Base-by-base conservation (phyloP, 2,113 vertebrate species). In the Podarcis muralis region DNA sequence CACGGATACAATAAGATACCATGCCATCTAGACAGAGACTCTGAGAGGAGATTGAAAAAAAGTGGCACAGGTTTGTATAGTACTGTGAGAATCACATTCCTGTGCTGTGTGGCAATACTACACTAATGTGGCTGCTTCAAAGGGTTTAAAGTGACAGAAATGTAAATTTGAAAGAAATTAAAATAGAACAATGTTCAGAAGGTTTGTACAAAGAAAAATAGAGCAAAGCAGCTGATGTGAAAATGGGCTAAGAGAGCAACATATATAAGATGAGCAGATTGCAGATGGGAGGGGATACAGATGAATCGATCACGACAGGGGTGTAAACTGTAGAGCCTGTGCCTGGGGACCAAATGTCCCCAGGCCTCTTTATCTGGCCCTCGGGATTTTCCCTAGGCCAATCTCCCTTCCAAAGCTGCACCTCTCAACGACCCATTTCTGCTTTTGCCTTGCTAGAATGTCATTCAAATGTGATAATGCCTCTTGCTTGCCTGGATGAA, bases 11-110 rank as follows among this genome's bases (percentile, higher is more conserved):
- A 92, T 91, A 87, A 37, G 85, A 90, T 75, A 84, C 89, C 68
- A 57, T 86, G 86, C 91, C 92, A 94, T 93, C 93, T 94, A 90
- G 86, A 91, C 84, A 23, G 6, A 43, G 32, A 80, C 22, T 91
- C 89, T 87, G 83, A 90, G 75, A 82, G 40, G 83, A 62, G 4
- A 35, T 20, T 75, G 32, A 7, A 69, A 90, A 90, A 88, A 59
- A 80, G 35, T 89, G 85, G 66, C 74, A 53, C 72, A 57, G 83
- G 79, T 88, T 65, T 53, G 30, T 35, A 13, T 12, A 1, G 48
- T 5, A 20, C 18, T 0, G 0, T 57, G 84, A 86, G 88, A 88
- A 9, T 27, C 48, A 0, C 53, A 77, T 74, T 57, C 43, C 59
- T 22, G 0, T 66, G 30, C 75, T 0, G 0, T 15, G 37, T 53